phyloP scores from a whole-genome alignment of 2,888 invertebrate species.

The Stenotaenia linearis region DNA sequence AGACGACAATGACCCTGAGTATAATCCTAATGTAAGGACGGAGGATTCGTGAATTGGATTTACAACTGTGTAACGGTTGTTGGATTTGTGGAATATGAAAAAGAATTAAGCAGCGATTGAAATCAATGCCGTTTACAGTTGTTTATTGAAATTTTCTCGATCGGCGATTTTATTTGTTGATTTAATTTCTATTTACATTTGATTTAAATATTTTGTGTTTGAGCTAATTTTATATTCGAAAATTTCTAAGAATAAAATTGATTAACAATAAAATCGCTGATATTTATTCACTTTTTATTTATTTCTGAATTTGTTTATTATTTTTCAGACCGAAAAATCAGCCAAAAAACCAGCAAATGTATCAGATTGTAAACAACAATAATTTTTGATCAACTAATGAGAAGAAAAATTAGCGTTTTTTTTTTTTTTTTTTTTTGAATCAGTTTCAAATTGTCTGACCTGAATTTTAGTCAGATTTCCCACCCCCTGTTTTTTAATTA shows the following conservation, averaged over 20 bases:
- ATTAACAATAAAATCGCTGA: not conserved
- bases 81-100: not conserved
- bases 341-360: not conserved
- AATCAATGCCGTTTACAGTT: not conserved
- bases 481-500: not conserved
- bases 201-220: not conserved
- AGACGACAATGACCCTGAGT: constrained; percentile 36
- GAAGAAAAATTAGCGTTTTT: not conserved
- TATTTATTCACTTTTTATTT: not conserved
- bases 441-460: not conserved
- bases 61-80: not conserved
- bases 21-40: constrained; percentile 32
- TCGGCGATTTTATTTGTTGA: not conserved
- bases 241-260: not conserved
- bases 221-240: not conserved
- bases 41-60: not conserved
- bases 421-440: not conserved
- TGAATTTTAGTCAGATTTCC: not conserved
- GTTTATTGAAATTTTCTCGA: not conserved
- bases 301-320: not conserved
- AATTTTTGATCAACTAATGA: not conserved
- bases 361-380: constrained; percentile 30
- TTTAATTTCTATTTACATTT: not conserved
- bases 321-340: constrained; percentile 14
- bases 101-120: not conserved